Percentiles rank a stretch among this genome's conserved stretches.
These are phyloP conservation scores for Apantesis nais DNA, from an alignment of 2,888 invertebrate species.

Conservation along the genomic window DNA sequence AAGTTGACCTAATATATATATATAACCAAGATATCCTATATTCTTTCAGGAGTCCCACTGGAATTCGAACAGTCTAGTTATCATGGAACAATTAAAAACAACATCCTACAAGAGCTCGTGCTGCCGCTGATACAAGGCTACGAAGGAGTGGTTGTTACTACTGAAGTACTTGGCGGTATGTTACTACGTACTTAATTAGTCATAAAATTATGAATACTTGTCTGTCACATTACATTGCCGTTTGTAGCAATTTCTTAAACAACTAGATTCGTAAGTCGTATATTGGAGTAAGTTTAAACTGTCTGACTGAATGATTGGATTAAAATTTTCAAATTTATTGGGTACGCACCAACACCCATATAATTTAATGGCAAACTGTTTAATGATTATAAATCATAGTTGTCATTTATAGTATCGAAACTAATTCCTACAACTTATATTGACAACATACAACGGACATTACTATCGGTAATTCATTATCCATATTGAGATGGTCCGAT, in stretches of 20 bases:
- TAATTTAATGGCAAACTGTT: no score
- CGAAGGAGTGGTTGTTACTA: background rate
- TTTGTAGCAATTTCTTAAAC: no score
- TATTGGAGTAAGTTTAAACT: background rate
- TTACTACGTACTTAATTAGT: background rate
- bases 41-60: background rate
- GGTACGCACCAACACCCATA: no score
- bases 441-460: no score
- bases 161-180: conserved; percentile 1
- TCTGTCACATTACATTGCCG: background rate
- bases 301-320: no score
- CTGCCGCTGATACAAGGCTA: background rate
- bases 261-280: background rate
- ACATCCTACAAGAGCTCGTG: background rate
- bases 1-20: no score
- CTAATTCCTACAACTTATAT: no score
- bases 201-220: background rate
- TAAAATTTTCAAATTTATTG: no score
- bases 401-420: no score
- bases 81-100: background rate
- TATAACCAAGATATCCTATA: background rate
- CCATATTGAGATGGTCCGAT: no score
- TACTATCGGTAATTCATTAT: no score
- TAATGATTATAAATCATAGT: no score
- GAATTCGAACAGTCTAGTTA: background rate